Evolutionary conservation across 2,888 invertebrate genomes (phyloP).

Genomic region (Lottia scabra): DNA sequence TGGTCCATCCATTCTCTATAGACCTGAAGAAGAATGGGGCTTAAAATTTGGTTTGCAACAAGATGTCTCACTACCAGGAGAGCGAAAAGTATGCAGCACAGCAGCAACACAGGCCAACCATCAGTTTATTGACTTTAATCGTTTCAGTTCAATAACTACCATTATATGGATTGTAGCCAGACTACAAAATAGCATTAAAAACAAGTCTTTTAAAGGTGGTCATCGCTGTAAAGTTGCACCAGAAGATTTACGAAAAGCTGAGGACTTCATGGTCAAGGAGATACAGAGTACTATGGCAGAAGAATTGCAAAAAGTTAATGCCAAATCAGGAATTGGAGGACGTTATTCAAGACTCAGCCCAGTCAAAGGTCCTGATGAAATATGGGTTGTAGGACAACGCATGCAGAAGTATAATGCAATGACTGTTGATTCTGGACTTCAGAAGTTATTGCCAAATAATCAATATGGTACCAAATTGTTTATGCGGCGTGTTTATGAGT

Average conservation of each 20-base stretch:
- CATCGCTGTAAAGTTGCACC: neutral
- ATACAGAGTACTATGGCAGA: slow-evolving; percentile 5
- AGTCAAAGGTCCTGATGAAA: neutral
- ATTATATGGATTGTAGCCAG: neutral
- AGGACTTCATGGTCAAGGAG: slow-evolving; percentile 6
- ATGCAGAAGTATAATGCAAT: slow-evolving; percentile 9
- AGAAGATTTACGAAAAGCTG: slow-evolving; percentile 5
- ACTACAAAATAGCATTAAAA: neutral
- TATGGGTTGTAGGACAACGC: slow-evolving; percentile 15
- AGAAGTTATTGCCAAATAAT: slow-evolving; percentile 4
- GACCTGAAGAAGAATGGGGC: neutral
- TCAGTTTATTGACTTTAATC: neutral
- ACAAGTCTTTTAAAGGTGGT: neutral
- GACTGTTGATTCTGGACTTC: slow-evolving; percentile 7
- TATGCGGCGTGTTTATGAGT: slow-evolving; percentile 6
- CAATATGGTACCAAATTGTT: slow-evolving; percentile 8
- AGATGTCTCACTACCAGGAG: slow-evolving; percentile 4
- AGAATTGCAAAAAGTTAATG: neutral
- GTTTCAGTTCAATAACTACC: neutral
- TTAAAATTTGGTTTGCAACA: slow-evolving; percentile 1
- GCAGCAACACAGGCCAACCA: neutral
- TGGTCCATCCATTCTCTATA: neutral
- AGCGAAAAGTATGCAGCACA: neutral
- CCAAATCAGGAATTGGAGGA: neutral
- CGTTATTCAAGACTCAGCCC: slow-evolving; percentile 8